phyloP scores from a whole-genome alignment of 2,888 invertebrate species.

The Criorhina ranunculi region DNA sequence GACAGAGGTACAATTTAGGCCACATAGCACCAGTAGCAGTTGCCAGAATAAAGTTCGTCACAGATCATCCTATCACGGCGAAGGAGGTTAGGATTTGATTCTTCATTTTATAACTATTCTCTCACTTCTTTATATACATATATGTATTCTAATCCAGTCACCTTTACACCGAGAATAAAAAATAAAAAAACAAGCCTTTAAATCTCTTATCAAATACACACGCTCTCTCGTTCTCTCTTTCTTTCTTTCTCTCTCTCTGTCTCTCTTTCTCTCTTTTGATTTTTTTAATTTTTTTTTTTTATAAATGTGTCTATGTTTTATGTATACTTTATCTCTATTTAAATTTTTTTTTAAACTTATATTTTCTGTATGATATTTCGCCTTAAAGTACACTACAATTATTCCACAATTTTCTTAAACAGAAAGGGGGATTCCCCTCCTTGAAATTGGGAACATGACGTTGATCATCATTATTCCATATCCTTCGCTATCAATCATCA shows the following conservation, averaged over 20 bases:
- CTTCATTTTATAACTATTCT: conserved; percentile 32
- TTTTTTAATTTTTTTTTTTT: conserved; percentile 4
- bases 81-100: conserved; percentile 71
- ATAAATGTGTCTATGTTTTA: background rate
- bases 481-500: too few relatives aligned
- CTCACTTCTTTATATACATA: conserved; percentile 26
- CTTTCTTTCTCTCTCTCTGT: conserved; percentile 32
- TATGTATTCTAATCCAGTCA: conserved; percentile 40
- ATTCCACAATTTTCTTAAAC: too few relatives aligned
- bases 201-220: background rate
- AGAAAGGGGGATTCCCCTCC: too few relatives aligned
- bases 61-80: conserved; percentile 71
- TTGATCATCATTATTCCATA: too few relatives aligned
- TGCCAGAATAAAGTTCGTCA: conserved; percentile 53
- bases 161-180: background rate
- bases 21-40: conserved; percentile 35
- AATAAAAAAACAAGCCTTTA: conserved; percentile 2
- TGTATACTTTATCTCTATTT: background rate
- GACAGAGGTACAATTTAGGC: conserved; percentile 50
- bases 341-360: too few relatives aligned
- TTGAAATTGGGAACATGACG: too few relatives aligned
- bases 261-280: conserved; percentile 1
- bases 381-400: too few relatives aligned
- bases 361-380: too few relatives aligned
- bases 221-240: conserved; percentile 16